Evolutionary conservation across 37 sponge, comb jelly and placozoan species (phyloP).

Genomic region (Spongilla lacustris): DNA sequence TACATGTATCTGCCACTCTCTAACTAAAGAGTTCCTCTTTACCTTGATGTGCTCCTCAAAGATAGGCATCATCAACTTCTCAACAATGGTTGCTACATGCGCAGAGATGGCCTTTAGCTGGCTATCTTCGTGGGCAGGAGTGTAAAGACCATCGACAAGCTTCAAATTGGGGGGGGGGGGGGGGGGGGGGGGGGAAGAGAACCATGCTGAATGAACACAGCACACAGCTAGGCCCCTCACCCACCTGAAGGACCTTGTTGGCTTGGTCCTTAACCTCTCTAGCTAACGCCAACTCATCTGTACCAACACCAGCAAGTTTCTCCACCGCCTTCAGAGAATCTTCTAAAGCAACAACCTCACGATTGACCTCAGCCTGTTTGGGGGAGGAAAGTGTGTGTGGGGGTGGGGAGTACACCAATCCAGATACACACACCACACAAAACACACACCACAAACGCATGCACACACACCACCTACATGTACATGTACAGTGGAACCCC

Average conservation of each 20-base stretch:
- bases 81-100: conserved; percentile 25
- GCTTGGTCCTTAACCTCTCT: conserved; percentile 49
- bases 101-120: conserved; percentile 58
- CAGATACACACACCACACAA: neutral
- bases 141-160: conserved; percentile 66
- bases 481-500: no score
- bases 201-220: neutral
- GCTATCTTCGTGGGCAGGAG: conserved; percentile 59
- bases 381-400: neutral
- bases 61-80: conserved; percentile 34
- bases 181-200: neutral
- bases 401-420: neutral
- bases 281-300: conserved; percentile 24
- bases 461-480: no score
- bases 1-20: no score
- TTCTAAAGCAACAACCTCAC: conserved; percentile 72
- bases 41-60: conserved; percentile 57
- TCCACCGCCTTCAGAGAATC: conserved; percentile 49
- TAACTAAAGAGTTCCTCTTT: no score
- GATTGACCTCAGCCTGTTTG: conserved; percentile 45
- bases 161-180: neutral
- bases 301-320: conserved; percentile 2
- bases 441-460: neutral
- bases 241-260: conserved; percentile 66
- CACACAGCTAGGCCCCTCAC: neutral